phyloP scores from a whole-genome alignment of 2,797 vertebrate genomes.

The Sebastes minor region DNA sequence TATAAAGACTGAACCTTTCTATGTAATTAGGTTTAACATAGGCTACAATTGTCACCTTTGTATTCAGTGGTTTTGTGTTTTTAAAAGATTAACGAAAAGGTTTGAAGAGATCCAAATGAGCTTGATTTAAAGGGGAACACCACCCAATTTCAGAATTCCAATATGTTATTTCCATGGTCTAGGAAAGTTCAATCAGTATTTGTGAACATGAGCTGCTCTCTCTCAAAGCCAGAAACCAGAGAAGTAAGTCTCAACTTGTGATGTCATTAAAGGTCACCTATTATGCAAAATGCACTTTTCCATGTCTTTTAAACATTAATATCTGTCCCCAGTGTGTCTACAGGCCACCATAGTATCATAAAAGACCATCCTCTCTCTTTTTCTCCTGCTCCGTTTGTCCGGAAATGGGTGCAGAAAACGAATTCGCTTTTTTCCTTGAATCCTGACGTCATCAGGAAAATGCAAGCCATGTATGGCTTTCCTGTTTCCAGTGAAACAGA shows the following conservation, averaged over 20 bases:
- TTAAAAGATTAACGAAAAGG: conserved; percentile 17
- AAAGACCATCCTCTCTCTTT: no score
- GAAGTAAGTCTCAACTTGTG: neutral
- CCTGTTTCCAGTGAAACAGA: no score
- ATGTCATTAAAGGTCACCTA: no score
- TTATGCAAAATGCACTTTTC: no score
- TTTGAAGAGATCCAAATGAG: conserved; percentile 27
- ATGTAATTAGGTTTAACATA: conserved; percentile 55
- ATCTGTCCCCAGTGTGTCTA: no score
- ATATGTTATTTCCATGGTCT: neutral
- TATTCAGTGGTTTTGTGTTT: conserved; percentile 12
- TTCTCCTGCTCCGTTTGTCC: no score
- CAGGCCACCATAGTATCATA: no score
- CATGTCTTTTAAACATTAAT: no score
- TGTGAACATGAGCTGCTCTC: neutral
- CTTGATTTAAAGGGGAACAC: neutral
- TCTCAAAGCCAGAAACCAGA: neutral
- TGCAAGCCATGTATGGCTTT: no score
- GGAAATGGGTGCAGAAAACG: no score
- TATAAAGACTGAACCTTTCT: conserved; percentile 33
- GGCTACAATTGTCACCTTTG: conserved; percentile 51
- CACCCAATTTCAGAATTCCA: neutral
- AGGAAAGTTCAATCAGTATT: neutral
- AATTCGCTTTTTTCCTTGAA: no score
- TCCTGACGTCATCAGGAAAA: no score